phyloP scores from a whole-genome alignment of 2,113 vertebrate genomes.

The Prinia subflava region DNA sequence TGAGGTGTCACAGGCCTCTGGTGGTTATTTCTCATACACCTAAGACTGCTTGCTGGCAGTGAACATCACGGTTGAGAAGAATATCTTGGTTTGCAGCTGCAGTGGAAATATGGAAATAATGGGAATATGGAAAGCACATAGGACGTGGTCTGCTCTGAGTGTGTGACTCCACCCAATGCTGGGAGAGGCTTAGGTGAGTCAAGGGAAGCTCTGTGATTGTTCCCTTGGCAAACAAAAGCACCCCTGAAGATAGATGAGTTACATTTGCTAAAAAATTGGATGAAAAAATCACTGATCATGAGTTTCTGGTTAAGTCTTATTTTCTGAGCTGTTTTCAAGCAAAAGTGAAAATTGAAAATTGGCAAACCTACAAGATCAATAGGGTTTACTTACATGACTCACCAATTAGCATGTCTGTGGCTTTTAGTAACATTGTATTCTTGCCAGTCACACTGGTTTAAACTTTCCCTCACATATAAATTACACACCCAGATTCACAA shows the following conservation, averaged over 20 bases:
- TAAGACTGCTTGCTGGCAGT: neutral
- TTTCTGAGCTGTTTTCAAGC: slow-evolving; percentile 47
- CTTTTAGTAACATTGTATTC: slow-evolving; percentile 46
- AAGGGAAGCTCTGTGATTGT: neutral
- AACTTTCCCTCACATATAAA: slow-evolving; percentile 50
- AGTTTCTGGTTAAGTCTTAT: slow-evolving; percentile 3
- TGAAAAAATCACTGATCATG: neutral
- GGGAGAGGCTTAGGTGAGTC: neutral
- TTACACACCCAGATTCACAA: neutral
- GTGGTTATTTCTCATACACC: neutral
- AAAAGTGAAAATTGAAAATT: slow-evolving; percentile 53
- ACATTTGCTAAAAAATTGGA: neutral
- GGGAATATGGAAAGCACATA: neutral
- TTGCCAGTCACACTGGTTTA: slow-evolving; percentile 38
- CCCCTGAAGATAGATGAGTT: neutral
- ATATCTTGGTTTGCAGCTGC: neutral
- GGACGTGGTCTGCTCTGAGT: accelerated
- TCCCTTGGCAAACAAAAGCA: neutral
- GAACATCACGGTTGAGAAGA: neutral
- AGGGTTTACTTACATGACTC: slow-evolving; percentile 47
- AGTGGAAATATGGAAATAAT: neutral
- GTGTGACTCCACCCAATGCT: accelerated
- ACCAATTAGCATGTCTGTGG: slow-evolving; percentile 51
- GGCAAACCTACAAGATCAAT: slow-evolving; percentile 47
- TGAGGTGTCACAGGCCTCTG: neutral